Conservation (phyloP, 2,888 invertebrate genomes). For the Agrotis puta region DNA sequence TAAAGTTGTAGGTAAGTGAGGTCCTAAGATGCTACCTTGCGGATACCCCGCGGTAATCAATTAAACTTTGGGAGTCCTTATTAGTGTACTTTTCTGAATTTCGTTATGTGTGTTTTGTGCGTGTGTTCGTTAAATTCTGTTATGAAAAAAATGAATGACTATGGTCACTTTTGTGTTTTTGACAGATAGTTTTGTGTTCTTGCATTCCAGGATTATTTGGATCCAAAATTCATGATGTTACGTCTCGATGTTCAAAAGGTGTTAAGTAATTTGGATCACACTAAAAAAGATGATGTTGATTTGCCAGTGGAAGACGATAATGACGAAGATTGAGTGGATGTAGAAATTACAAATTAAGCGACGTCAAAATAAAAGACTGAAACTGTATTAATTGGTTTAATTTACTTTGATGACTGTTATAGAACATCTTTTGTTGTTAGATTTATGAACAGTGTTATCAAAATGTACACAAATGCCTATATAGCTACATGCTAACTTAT, state of each 20-base stretch:
- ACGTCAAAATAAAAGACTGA: conserved; percentile 83
- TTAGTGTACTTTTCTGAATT: neutral
- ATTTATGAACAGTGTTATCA: conserved; percentile 80
- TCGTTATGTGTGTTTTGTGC: neutral
- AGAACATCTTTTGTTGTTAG: conserved; percentile 79
- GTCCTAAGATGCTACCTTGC: conserved; percentile 3
- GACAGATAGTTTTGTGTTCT: neutral
- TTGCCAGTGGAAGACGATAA: conserved; percentile 56
- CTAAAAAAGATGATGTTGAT: conserved; percentile 73
- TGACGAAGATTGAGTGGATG: conserved; percentile 58
- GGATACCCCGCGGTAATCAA: neutral
- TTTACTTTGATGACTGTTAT: conserved; percentile 85
- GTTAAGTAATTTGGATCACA: conserved; percentile 81
- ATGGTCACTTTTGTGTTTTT: neutral
- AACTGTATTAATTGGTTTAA: conserved; percentile 84
- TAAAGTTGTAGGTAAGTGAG: neutral
- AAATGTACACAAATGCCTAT: conserved; percentile 88
- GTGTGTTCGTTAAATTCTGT: no score
- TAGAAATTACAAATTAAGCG: conserved; percentile 30
- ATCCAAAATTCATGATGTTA: conserved; percentile 88
- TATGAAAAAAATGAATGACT: no score
- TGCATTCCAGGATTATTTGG: conserved; percentile 85
- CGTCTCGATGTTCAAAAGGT: conserved; percentile 87
- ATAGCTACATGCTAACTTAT: conserved; percentile 78
- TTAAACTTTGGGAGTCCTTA: neutral